phyloP scores from a whole-genome alignment of 1,140 invertebrate genomes.

The Protaetia brevitarsis region DNA sequence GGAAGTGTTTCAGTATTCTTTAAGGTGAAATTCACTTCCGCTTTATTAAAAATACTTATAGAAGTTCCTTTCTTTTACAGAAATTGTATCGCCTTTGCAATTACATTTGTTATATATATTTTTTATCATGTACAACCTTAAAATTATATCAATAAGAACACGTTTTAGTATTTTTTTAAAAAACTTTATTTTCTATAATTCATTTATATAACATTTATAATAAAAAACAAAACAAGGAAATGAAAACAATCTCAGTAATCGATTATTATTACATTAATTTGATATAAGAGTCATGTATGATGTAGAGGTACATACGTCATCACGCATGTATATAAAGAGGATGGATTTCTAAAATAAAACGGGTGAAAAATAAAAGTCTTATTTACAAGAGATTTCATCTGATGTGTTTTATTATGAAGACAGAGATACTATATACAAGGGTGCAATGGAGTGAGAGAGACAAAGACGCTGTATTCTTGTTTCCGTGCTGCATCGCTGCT shows the following conservation, averaged over 20 bases:
- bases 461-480: conserved; percentile 45
- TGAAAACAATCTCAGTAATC: conserved; percentile 12
- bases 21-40: too few relatives aligned
- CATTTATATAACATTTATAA: conserved; percentile 17
- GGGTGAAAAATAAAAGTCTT: conserved; percentile 37
- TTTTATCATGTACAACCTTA: too few relatives aligned
- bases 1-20: too few relatives aligned
- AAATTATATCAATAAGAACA: neutral
- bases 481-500: conserved; percentile 80
- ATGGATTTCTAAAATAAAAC: conserved; percentile 1
- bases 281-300: conserved; percentile 11
- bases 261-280: conserved; percentile 15
- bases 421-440: conserved; percentile 47
- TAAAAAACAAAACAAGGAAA: conserved; percentile 19
- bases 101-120: too few relatives aligned
- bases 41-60: too few relatives aligned
- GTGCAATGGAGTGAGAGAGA: conserved; percentile 44
- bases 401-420: conserved; percentile 47
- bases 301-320: neutral
- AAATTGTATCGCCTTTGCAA: too few relatives aligned
- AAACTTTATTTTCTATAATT: conserved; percentile 21
- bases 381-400: conserved; percentile 47
- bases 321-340: conserved; percentile 10
- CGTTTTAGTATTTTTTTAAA: conserved; percentile 14
- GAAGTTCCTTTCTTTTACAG: too few relatives aligned